Evolutionary conservation across 1,140 invertebrate genomes (phyloP).

Genomic region (Cherax quadricarinatus): DNA sequence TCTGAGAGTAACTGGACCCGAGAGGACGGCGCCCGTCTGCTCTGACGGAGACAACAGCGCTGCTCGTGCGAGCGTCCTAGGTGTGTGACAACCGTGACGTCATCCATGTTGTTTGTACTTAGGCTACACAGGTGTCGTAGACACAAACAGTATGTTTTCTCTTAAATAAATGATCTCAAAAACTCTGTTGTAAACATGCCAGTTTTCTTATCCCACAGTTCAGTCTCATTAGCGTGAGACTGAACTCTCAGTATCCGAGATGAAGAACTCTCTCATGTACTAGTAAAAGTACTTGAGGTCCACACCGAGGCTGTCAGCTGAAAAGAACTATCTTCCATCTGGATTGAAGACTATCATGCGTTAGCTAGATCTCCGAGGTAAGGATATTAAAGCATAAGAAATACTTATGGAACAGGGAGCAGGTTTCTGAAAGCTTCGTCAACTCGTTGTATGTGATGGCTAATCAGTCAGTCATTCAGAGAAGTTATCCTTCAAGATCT

Average conservation of each 20-base stretch:
- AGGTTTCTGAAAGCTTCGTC: no score
- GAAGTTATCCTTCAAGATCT: no score
- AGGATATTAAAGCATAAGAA: no score
- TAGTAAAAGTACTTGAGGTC: not conserved
- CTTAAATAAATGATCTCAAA: slow-evolving; percentile 70
- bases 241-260: not conserved
- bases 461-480: no score
- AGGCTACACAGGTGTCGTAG: slow-evolving; percentile 69
- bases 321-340: no score
- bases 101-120: slow-evolving; percentile 70
- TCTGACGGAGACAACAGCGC: slow-evolving; percentile 26
- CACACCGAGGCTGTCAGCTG: no score
- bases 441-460: no score
- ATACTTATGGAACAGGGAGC: no score
- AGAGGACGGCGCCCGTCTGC: slow-evolving; percentile 14
- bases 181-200: slow-evolving; percentile 57
- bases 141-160: slow-evolving; percentile 69
- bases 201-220: slow-evolving; percentile 10
- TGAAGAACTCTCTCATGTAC: not conserved
- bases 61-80: slow-evolving; percentile 64
- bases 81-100: slow-evolving; percentile 69
- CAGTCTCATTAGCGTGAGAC: no score
- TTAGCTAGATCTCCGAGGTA: no score
- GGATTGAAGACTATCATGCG: no score
- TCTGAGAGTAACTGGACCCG: not conserved